phyloP scores from a whole-genome alignment of 2,888 invertebrate species.

The Holacanthella duospinosa region DNA sequence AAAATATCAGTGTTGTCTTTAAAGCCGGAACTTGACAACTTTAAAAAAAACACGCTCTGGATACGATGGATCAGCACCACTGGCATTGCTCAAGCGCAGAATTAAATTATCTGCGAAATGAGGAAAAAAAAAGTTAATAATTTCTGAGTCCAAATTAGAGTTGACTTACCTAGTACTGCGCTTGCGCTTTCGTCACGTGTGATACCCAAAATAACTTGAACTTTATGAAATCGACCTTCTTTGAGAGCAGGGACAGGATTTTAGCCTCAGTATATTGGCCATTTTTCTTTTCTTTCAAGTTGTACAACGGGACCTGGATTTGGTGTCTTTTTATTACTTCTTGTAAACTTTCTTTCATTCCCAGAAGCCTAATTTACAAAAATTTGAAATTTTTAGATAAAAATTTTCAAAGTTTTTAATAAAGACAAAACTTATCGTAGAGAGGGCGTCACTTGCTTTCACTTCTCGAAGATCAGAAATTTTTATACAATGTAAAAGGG shows the following conservation, averaged over 20 bases:
- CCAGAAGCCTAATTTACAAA: constrained; percentile 8
- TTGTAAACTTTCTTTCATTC: constrained; percentile 20
- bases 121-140: too few relatives aligned
- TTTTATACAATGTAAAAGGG: constrained; percentile 24
- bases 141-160: too few relatives aligned
- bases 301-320: constrained; percentile 32
- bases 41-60: constrained; percentile 28
- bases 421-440: neutral
- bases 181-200: constrained; percentile 27
- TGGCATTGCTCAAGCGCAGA: constrained; percentile 21
- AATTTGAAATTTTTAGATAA: neutral
- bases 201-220: constrained; percentile 27
- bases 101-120: constrained; percentile 22
- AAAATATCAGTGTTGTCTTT: constrained; percentile 23
- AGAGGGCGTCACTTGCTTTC: constrained; percentile 24
- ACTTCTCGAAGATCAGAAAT: constrained; percentile 25
- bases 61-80: constrained; percentile 20
- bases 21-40: constrained; percentile 25
- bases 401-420: neutral
- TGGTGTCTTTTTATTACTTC: constrained; percentile 29
- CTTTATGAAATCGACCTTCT: constrained; percentile 25
- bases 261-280: constrained; percentile 24
- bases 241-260: constrained; percentile 20
- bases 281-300: constrained; percentile 15
- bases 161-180: constrained; percentile 24